Conservation (phyloP, 2,113 vertebrate genomes). For the Alces alces region DNA sequence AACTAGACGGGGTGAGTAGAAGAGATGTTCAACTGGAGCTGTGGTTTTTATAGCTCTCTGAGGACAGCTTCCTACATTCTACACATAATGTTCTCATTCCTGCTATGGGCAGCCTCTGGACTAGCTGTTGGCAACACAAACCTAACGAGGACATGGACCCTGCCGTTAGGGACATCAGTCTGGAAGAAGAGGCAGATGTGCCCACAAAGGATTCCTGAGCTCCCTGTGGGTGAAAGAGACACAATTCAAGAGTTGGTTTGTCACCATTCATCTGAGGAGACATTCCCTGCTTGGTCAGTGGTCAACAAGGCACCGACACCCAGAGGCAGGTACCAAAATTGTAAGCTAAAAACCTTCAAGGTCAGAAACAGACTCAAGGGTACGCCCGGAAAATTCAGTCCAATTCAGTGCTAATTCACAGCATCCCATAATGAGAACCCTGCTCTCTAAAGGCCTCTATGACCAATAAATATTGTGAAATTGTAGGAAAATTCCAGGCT, state of each 20-base stretch:
- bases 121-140: background rate
- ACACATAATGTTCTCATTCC: background rate
- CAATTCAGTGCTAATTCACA: background rate
- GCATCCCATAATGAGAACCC: background rate
- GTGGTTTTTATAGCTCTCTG: conserved; percentile 49
- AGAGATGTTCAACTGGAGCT: background rate
- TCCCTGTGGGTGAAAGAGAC: background rate
- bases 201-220: background rate
- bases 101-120: conserved; percentile 8
- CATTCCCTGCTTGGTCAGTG: background rate
- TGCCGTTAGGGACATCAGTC: background rate
- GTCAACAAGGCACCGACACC: background rate
- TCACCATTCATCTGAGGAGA: background rate
- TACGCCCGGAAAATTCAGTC: background rate
- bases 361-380: background rate
- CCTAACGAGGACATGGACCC: background rate
- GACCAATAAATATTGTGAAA: background rate
- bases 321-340: background rate
- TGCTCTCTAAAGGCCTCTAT: background rate
- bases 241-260: background rate
- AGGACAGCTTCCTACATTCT: conserved; percentile 33
- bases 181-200: background rate
- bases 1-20: conserved; percentile 43
- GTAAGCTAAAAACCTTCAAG: background rate
- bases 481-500: background rate